A percentile compares a stretch with the other conserved stretches of the same genome.
phyloP scores from a whole-genome alignment of 53 echinoderm and acorn worm genomes.

The Stichopus horrens region DNA sequence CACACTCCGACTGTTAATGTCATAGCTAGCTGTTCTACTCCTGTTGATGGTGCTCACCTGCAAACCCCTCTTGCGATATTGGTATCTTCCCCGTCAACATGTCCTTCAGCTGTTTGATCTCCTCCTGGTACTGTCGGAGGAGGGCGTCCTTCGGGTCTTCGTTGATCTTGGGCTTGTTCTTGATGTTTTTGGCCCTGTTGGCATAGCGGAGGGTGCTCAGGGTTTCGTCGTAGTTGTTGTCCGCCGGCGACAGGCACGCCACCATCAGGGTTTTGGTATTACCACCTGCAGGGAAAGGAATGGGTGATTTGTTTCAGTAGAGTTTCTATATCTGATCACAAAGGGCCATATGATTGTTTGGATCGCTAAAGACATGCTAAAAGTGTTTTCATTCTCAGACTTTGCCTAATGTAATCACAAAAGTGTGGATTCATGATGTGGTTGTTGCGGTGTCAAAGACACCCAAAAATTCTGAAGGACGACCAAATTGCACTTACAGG shows the following conservation, averaged over 20 bases:
- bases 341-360: not conserved
- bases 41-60: slow-evolving; percentile 55
- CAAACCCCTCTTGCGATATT: slow-evolving; percentile 75
- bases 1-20: not conserved
- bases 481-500: no score
- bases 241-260: slow-evolving; percentile 97
- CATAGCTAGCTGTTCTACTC: not conserved
- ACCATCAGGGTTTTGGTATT: slow-evolving; percentile 99
- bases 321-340: not conserved
- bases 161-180: slow-evolving; percentile 99
- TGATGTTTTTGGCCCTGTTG: slow-evolving; percentile 99
- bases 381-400: no score
- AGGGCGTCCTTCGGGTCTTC: slow-evolving; percentile 99
- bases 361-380: no score
- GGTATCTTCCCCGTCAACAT: slow-evolving; percentile 98
- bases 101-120: slow-evolving; percentile 91
- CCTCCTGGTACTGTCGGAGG: slow-evolving; percentile 94
- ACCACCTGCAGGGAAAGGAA: slow-evolving; percentile 66
- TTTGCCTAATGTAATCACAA: no score
- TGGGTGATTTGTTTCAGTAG: not conserved
- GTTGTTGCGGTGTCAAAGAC: no score
- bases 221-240: slow-evolving; percentile 99
- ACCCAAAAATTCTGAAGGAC: no score
- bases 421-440: no score
- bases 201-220: slow-evolving; percentile 95